phyloP scores from a whole-genome alignment of 2,888 invertebrate species.

The Sinotaia quadrata region DNA sequence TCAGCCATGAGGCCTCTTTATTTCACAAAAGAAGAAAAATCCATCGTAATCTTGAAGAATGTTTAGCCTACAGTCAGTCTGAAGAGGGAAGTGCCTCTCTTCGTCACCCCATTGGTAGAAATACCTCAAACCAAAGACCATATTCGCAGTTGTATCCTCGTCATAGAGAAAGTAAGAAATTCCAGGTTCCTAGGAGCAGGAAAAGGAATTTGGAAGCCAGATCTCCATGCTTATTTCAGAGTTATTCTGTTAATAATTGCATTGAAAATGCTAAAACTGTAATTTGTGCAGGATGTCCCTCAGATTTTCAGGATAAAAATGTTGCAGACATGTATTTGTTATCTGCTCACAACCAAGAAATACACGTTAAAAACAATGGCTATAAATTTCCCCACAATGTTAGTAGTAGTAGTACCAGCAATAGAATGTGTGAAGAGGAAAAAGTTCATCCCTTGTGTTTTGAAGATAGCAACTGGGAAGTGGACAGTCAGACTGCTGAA shows the following conservation, averaged over 20 bases:
- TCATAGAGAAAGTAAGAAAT: background rate
- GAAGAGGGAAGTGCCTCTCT: constrained; percentile 20
- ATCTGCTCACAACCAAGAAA: too few species aligned
- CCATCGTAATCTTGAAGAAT: constrained; percentile 2
- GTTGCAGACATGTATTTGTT: too few species aligned
- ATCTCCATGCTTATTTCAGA: background rate
- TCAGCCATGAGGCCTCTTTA: background rate
- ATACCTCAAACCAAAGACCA: background rate
- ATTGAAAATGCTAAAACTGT: background rate
- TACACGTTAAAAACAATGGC: too few species aligned
- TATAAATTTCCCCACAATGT: too few species aligned
- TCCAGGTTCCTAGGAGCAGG: background rate
- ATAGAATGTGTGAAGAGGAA: too few species aligned
- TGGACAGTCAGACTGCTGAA: too few species aligned
- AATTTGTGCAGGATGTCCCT: too few species aligned
- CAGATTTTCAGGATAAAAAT: too few species aligned
- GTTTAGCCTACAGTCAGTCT: constrained; percentile 14
- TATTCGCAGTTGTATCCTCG: background rate
- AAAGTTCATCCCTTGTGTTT: too few species aligned
- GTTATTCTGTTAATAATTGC: background rate
- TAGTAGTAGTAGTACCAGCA: too few species aligned
- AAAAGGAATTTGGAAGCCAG: background rate
- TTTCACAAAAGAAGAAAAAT: background rate
- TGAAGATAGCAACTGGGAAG: too few species aligned
- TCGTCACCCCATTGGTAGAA: constrained; percentile 11